Evolutionary conservation across 2,797 vertebrate genomes (phyloP), one percentile per base, ranked within the genome.

Genomic region (Triplophysa yarkandensis): DNA sequence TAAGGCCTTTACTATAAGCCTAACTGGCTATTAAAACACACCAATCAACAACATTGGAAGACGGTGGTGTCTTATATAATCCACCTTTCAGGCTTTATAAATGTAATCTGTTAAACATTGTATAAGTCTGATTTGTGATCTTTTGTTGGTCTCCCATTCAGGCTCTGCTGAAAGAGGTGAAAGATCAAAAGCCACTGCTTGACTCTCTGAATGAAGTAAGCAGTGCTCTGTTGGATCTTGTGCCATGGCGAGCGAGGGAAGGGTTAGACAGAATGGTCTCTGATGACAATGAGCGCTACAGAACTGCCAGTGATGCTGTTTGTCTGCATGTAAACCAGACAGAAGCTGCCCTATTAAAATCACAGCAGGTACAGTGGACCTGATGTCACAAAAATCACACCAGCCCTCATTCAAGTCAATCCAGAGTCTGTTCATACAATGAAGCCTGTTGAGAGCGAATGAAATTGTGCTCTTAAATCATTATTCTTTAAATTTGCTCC

Each of bases 181-280:
- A 92, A 86, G 91, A 87, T 36, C 92, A 90, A 82, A 96, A 93
- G 86, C 80, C 87, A 32, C 84, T 90, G 65, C 54, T 99, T 82
- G 95, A 98, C 83, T 92, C 91, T 23, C 86, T 99, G 71, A 99
- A 98, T 74, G 96, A 98, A 81, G 88, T 95, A 67, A 95, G 95
- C 87, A 86, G 89, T 39, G 93, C 94, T 34, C 93, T 99, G 43
- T 85, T 98, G 86, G 96, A 98, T 76, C 89, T 99, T 77, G 96
- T 99, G 52, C 98, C 98, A 0, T 99, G 98, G 98, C 92, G 96
- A 80, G 94, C 94, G 0, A 90, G 96, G 58, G 97, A 96, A 85
- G 92, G 94, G 2, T 93, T 99, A 16, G 96, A 98, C 88, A 95
- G 93, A 81, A 88, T 95, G 86, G 92, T 99, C 77, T 93, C 91